These are phyloP conservation scores for Oophaga pumilio DNA, from an alignment of 2,113 vertebrate species.

Conservation along the genomic window DNA sequence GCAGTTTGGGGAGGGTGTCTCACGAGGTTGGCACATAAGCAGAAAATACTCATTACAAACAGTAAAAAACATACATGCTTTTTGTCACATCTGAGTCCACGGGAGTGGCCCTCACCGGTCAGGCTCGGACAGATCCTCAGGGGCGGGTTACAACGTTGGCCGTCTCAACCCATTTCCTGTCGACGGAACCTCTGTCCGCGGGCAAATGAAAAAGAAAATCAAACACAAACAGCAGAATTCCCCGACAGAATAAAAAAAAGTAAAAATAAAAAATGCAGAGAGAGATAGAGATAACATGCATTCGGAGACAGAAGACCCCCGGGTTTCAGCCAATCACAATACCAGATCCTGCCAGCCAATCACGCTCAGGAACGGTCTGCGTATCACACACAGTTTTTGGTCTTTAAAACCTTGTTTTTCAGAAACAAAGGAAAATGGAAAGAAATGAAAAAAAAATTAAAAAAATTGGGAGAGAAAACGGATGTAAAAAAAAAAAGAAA, in stretches of 20 bases:
- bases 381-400: constrained; percentile 82
- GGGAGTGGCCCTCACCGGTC: constrained; percentile 17
- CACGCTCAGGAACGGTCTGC: constrained; percentile 61
- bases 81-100: constrained; percentile 55
- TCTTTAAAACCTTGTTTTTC: constrained; percentile 72
- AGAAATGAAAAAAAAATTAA: constrained; percentile 62
- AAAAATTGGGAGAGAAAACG: neutral
- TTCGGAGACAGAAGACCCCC: constrained; percentile 67
- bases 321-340: constrained; percentile 49
- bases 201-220: constrained; percentile 71
- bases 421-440: constrained; percentile 52
- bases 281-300: constrained; percentile 77
- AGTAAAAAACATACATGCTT: constrained; percentile 86
- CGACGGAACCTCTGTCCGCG: constrained; percentile 56
- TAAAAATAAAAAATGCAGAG: constrained; percentile 64
- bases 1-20: constrained; percentile 65
- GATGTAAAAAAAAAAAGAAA: neutral
- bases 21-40: constrained; percentile 87
- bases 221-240: constrained; percentile 80
- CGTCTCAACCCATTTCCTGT: constrained; percentile 34
- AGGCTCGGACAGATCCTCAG: constrained; percentile 30
- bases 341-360: constrained; percentile 60
- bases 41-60: constrained; percentile 87
- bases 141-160: constrained; percentile 25
- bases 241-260: constrained; percentile 39